Percentiles rank a stretch among this genome's conserved stretches.
phyloP scores from a whole-genome alignment of 2,888 invertebrate genomes.

The Xylophagus ater region DNA sequence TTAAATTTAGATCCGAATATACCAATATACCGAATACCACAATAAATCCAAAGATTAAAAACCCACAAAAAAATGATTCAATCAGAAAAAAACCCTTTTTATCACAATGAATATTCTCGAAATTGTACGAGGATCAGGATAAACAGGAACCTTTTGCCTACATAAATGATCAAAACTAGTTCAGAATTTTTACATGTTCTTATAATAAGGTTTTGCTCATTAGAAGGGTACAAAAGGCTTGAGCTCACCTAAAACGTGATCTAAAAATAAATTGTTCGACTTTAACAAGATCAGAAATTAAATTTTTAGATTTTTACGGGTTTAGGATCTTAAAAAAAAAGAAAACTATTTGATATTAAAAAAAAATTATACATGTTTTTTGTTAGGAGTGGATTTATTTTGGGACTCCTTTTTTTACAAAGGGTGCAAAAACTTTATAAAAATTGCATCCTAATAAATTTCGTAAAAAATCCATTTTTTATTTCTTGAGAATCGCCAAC shows the following conservation, averaged over 20 bases:
- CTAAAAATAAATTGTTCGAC: constrained; percentile 14
- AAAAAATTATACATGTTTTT: no score
- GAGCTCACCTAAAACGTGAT: constrained; percentile 15
- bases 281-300: constrained; percentile 12
- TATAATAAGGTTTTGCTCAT: not conserved
- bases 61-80: constrained; percentile 15
- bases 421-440: constrained; percentile 16
- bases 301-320: no score
- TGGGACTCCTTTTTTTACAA: constrained; percentile 1
- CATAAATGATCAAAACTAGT: constrained; percentile 11
- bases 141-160: constrained; percentile 17
- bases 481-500: no score
- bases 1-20: no score
- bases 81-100: no score
- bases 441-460: constrained; percentile 16
- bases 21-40: constrained; percentile 8
- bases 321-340: no score
- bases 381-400: no score
- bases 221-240: constrained; percentile 15
- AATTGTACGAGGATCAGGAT: constrained; percentile 14
- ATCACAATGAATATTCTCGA: no score
- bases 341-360: no score
- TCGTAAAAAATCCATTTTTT: no score
- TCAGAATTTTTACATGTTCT: constrained; percentile 6
- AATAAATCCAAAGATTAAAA: constrained; percentile 18